A percentile compares a stretch with the other conserved stretches of the same genome.
phyloP scores from a whole-genome alignment of 2,888 invertebrate species.

The Smittia aterrima region DNA sequence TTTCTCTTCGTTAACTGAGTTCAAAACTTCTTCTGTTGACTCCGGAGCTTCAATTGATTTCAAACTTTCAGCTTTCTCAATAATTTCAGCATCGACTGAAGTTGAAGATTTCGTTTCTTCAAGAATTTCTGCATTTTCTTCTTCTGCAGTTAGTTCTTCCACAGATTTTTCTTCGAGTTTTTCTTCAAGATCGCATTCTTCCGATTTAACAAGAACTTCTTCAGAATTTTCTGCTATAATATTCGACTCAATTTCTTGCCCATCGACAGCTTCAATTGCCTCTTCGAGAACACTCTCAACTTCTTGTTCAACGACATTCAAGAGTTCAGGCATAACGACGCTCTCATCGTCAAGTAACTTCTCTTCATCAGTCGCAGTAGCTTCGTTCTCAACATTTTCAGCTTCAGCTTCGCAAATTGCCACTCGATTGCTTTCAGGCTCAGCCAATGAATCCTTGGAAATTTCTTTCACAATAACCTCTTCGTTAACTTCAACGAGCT shows the following conservation, averaged over 20 bases:
- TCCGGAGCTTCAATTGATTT: no score
- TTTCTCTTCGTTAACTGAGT: neutral
- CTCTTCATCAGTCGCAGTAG: neutral
- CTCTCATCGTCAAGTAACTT: neutral
- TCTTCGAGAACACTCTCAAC: neutral
- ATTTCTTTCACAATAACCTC: neutral
- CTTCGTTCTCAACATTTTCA: conserved; percentile 17
- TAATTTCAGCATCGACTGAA: no score
- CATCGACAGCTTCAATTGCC: neutral
- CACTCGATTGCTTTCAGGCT: no score
- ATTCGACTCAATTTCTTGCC: neutral
- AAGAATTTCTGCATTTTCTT: no score
- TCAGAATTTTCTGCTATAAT: neutral
- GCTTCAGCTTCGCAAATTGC: conserved; percentile 22
- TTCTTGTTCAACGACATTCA: no score
- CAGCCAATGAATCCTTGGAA: no score
- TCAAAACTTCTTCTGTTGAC: neutral
- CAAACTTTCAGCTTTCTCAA: no score
- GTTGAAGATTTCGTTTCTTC: no score
- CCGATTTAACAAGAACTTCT: neutral
- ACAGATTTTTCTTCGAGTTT: no score
- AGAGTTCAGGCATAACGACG: neutral
- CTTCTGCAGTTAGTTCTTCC: no score
- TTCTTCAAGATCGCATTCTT: neutral
- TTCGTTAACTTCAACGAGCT: conserved; percentile 11